Base-by-base conservation (phyloP, 2,797 vertebrate genomes). In the Sphenopsis melanotis region DNA sequence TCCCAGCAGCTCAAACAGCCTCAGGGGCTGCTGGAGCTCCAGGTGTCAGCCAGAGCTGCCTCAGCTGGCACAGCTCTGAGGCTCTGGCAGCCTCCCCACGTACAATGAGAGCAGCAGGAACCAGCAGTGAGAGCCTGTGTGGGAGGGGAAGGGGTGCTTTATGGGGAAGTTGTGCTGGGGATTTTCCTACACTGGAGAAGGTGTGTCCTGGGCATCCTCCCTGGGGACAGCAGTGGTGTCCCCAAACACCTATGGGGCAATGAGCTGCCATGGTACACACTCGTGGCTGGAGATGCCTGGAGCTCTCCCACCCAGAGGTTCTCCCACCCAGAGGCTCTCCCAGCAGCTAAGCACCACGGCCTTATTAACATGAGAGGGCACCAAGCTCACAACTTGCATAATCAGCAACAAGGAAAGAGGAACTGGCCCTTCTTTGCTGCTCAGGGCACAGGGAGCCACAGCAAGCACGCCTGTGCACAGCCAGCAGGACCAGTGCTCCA, bases 401-500 rank as follows among this genome's bases (percentile, higher is more conserved):
- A 49, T 34, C 17, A 63, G 30, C 49, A 68, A 49, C 15, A 60
- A 82, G 27, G 16, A 32, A 80, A 49, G 44, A 56, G 24, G 47
- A 70, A 29, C 0, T 3, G 30, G 9, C 24, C 20, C 46, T 71
- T 64, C 44, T 21, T 20, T 47, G 69, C 61, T 13, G 24, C 66
- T 49, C 15, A 12, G 30, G 2, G 22, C 36, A 16, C 29, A 16
- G 57, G n/a, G 74, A 71, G 26, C 20, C 5, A 1, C 4, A n/a
- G 53, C 7, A n/a, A 42, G 21, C 37, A 11, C 3, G 8, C 10
- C 59, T 1, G 3, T 23, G 23, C 1, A 6, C 22, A 29, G 12
- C 0, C 19, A 5, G 41, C 18, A 16, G 66, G 55, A 42, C 0
- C 11, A 16, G 26, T 0, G 29, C 63, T 19, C 21, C 1, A 5